Evolutionary conservation across 2,888 invertebrate genomes (phyloP), one percentile per base, ranked within the genome.

Genomic region (Holacanthella duospinosa): DNA sequence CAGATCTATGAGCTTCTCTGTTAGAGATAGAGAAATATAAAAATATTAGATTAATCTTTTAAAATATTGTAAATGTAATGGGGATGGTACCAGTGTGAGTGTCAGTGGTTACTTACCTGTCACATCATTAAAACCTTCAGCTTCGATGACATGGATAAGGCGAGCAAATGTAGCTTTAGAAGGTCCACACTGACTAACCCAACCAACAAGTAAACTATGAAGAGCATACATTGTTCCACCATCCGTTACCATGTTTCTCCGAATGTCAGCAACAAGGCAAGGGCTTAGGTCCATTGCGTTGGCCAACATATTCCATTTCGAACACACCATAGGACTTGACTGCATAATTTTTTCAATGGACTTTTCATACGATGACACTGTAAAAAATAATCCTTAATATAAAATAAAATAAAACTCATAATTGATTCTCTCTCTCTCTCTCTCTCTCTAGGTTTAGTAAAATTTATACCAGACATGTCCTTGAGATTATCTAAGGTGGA

Each of bases 91-190:
- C n/a, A n/a, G n/a, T n/a, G n/a, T n/a, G n/a, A n/a, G n/a, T n/a
- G n/a, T n/a, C n/a, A n/a, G n/a, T n/a, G n/a, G n/a, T n/a, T 36
- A 6, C 16, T 36, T 62, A 68, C 68, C 67, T 44, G 67, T 65
- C 48, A 63, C 61, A 1, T 57, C 44, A 57, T 64, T 64, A 58
- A 68, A 60, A 0, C 55, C 63, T 54, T 66, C 65, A 1, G 29
- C 28, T 26, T 63, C 29, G 28, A 67, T 43, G 19, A 64, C n/a
- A 2, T 29, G 6, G 12, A 67, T 62, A 2, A 68, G 58, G 12
- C 59, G 64, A 16, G 55, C 29, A 57, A 68, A 68, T 9, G 65
- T 65, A 6, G 67, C 67, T 43, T 53, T 62, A 1, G 59, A 59
- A n/a, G 55, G 48, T 12, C 66, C 68, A 21, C 12, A 25, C 28